Evolutionary conservation across 2,113 vertebrate species (phyloP).

Genomic region (Ammodytes dubius): DNA sequence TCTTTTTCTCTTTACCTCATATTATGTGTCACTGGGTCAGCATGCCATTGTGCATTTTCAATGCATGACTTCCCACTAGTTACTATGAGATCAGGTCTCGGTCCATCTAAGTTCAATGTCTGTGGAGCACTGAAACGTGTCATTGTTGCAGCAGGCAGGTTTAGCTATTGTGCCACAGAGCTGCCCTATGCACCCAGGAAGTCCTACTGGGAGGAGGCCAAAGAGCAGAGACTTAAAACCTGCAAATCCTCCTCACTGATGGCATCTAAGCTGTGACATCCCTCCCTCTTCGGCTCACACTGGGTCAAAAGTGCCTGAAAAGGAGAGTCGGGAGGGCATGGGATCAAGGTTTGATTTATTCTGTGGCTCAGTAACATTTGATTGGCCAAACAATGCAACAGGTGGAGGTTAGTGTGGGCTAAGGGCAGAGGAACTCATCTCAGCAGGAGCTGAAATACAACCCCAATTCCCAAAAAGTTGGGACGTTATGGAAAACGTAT

Average conservation of each 20-base stretch:
- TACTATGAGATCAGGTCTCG: conserved; percentile 62
- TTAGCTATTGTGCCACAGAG: conserved; percentile 69
- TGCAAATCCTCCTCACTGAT: conserved; percentile 78
- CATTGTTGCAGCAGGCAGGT: conserved; percentile 75
- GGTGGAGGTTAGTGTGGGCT: conserved; percentile 66
- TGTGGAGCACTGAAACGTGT: conserved; percentile 64
- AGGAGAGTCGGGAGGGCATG: conserved; percentile 59
- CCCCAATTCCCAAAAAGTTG: too few relatives aligned
- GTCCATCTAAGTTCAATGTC: conserved; percentile 82
- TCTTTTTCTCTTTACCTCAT: background rate
- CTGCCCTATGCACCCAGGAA: conserved; percentile 73
- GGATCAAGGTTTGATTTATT: conserved; percentile 76
- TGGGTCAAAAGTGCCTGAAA: conserved; percentile 75
- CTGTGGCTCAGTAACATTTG: conserved; percentile 59
- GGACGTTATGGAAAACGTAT: too few relatives aligned
- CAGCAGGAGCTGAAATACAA: background rate
- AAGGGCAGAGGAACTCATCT: conserved; percentile 38
- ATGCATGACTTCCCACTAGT: conserved; percentile 78
- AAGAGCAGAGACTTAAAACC: conserved; percentile 81
- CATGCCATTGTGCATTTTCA: conserved; percentile 72
- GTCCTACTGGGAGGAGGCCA: conserved; percentile 78
- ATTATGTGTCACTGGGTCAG: conserved; percentile 59
- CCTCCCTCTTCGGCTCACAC: conserved; percentile 69
- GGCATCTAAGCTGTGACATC: conserved; percentile 78
- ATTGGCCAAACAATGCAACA: conserved; percentile 69